These are phyloP conservation scores for Morone chrysops DNA, from an alignment of 2,113 vertebrate species.

Conservation along the genomic window DNA sequence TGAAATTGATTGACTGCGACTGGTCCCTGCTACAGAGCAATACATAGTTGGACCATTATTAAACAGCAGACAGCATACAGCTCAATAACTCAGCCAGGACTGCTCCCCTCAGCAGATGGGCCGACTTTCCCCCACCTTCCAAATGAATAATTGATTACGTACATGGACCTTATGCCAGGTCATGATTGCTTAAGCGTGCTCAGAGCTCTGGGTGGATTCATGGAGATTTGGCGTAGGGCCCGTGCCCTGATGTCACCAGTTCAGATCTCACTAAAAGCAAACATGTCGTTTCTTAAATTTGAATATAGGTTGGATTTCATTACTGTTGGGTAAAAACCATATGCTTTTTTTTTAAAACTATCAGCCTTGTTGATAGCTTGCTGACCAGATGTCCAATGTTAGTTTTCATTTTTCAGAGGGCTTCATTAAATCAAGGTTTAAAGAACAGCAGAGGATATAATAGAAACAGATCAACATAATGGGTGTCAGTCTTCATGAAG, in stretches of 20 bases:
- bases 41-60: slow-evolving; percentile 54
- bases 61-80: slow-evolving; percentile 54
- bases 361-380: background rate
- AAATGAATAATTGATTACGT: slow-evolving; percentile 76
- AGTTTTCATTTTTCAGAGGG: background rate
- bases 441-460: background rate
- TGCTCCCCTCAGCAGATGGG: slow-evolving; percentile 78
- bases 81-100: slow-evolving; percentile 75
- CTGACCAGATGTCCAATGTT: background rate
- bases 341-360: background rate
- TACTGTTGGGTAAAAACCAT: background rate
- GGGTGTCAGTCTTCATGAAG: background rate
- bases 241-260: slow-evolving; percentile 39
- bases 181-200: slow-evolving; percentile 76
- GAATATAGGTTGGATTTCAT: background rate
- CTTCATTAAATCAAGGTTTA: background rate
- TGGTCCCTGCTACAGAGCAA: slow-evolving; percentile 41
- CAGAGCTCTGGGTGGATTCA: slow-evolving; percentile 57
- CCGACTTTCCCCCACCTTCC: slow-evolving; percentile 55
- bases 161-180: slow-evolving; percentile 78
- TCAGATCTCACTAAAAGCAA: slow-evolving; percentile 31
- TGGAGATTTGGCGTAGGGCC: slow-evolving; percentile 28
- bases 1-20: slow-evolving; percentile 44
- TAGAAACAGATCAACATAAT: background rate
- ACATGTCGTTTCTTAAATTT: slow-evolving; percentile 22